Conservation (phyloP, 2,113 vertebrate species). For the Oxygymnocypris stewartii region DNA sequence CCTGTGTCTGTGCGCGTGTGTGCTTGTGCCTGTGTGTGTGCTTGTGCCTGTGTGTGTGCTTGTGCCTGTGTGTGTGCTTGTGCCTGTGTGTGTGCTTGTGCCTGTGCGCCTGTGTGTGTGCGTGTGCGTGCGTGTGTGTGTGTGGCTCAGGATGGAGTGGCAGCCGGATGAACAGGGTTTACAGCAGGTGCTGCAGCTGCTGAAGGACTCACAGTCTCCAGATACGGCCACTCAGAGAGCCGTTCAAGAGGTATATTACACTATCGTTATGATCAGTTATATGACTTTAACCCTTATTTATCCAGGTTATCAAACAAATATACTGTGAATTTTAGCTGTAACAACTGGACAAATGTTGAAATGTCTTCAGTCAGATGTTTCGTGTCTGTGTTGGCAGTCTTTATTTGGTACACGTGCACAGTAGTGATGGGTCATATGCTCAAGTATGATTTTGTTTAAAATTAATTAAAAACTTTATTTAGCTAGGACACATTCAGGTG, state of each 20-base stretch:
- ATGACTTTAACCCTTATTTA: not conserved
- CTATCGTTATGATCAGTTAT: not conserved
- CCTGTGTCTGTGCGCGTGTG: no score
- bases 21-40: no score
- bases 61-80: no score
- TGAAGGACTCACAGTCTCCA: conserved; percentile 94
- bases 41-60: no score
- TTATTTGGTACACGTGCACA: no score
- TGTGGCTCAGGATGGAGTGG: conserved; percentile 85
- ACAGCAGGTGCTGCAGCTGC: conserved; percentile 91
- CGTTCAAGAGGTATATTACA: conserved; percentile 82
- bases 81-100: no score
- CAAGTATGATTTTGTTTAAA: no score
- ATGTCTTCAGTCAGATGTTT: not conserved
- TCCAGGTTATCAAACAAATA: not conserved
- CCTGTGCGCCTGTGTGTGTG: conserved; percentile 23
- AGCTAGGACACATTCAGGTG: no score
- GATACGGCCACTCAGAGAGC: conserved; percentile 91
- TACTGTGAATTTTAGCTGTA: not conserved
- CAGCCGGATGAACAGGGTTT: conserved; percentile 93
- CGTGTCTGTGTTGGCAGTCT: not conserved
- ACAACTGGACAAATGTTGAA: no score
- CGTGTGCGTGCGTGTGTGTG: conserved; percentile 21
- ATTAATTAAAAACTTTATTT: no score
- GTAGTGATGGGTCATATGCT: not conserved